A percentile compares a stretch with the other conserved stretches of the same genome.
Evolutionary conservation across 2,113 vertebrate genomes (phyloP).

Genomic region (Cephalopterus ornatus): DNA sequence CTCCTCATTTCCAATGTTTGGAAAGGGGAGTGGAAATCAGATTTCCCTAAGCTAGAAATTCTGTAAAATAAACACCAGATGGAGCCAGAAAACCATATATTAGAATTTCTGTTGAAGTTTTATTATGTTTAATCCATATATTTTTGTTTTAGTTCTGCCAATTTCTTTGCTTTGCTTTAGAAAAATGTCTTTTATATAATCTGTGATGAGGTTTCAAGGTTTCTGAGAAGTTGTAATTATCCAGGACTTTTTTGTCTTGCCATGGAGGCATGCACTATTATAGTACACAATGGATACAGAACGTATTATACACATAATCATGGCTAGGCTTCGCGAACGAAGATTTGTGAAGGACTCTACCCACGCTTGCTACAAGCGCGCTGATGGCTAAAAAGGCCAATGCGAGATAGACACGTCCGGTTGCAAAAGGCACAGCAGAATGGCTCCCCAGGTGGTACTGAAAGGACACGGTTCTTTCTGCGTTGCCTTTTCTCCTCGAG

Average conservation of each 20-base stretch:
- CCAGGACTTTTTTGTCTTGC: background rate
- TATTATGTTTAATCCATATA: background rate
- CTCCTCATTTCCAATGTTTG: background rate
- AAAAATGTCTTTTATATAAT: background rate
- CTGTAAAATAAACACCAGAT: constrained; percentile 31
- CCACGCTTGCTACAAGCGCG: no score
- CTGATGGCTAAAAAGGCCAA: no score
- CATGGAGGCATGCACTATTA: background rate
- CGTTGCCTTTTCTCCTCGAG: no score
- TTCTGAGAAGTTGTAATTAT: background rate
- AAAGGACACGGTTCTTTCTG: no score
- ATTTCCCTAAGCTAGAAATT: background rate
- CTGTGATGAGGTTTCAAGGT: background rate
- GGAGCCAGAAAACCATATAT: constrained; percentile 14
- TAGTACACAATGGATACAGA: background rate
- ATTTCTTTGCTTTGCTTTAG: background rate
- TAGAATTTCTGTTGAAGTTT: background rate
- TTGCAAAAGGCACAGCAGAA: no score
- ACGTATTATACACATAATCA: background rate
- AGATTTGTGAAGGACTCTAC: no score
- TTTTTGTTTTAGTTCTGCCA: background rate
- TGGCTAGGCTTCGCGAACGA: no score
- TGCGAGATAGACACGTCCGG: no score
- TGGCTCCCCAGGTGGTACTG: no score
- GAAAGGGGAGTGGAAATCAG: background rate